Base-by-base conservation (phyloP, 2,797 vertebrate species). In the Fistularia tabacaria region DNA sequence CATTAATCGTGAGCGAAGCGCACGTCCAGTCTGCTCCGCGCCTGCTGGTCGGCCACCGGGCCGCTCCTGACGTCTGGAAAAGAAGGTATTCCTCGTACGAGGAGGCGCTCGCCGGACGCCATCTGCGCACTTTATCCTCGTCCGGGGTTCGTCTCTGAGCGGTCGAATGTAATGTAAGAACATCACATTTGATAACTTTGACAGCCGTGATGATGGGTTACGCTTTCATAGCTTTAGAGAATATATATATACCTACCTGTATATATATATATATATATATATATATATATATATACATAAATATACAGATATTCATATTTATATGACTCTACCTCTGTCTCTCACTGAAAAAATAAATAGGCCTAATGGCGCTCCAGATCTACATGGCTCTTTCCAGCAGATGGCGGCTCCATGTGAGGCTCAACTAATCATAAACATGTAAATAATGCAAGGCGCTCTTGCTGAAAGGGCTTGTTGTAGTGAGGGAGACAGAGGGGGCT, bases 371-470 rank as follows among this genome's bases (percentile, higher is more conserved):
- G 39, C 57, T 66, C 44, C 50, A 59, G 69, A 78, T 63, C 66
- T 67, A 62, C 54, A 64, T 59, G 66, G 65, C 61, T 14, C 76
- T 72, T 68, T 65, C 70, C 66, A 72, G 74, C 82, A 89, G 84
- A 90, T 87, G 86, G 85, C 14, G 12, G 71, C 84, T 84, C 81
- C 71, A 74, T 81, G 74, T 83, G 85, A 82, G 76, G 77, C 80
- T 75, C 73, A 78, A 82, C 81, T 81, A 84, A 90, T 91, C 84
- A 88, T 74, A 84, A 86, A 87, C 79, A 81, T 69, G 87, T 89
- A 85, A 90, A 90, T 90, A 90, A 91, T 91, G 83, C 87, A 89
- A 54, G 70, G 60, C 71, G 63, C 59, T 71, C 74, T 64, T 58
- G 66, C 77, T 77, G 68, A 78, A 76, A 69, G 69, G 61, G 51